phyloP scores from a whole-genome alignment of 2,888 invertebrate genomes.

The Chrysolina americana region DNA sequence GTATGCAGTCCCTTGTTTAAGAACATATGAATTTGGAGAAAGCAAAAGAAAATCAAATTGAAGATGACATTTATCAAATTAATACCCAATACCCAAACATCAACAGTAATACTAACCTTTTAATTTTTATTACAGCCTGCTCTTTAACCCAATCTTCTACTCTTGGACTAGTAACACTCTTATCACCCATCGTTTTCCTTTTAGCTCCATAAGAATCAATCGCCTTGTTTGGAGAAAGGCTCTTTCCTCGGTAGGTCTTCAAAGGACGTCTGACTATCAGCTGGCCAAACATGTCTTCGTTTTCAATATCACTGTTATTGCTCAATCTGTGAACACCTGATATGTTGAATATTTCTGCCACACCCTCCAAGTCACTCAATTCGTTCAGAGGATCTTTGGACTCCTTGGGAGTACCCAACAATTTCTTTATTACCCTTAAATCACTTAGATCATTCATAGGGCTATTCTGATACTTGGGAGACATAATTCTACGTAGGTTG shows the following conservation, averaged over 20 bases:
- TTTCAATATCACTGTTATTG: slow-evolving; percentile 49
- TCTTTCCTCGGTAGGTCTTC: slow-evolving; percentile 49
- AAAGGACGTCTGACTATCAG: slow-evolving; percentile 48
- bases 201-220: slow-evolving; percentile 35
- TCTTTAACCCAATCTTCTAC: slow-evolving; percentile 53
- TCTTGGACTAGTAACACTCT: slow-evolving; percentile 42
- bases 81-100: background rate
- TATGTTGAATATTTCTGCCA: slow-evolving; percentile 55
- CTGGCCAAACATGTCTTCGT: slow-evolving; percentile 52
- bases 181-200: slow-evolving; percentile 45
- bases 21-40: too few species aligned
- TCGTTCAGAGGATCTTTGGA: slow-evolving; percentile 45
- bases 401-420: slow-evolving; percentile 52
- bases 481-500: slow-evolving; percentile 67
- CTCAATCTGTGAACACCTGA: slow-evolving; percentile 43
- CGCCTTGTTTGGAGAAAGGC: slow-evolving; percentile 43
- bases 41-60: too few species aligned
- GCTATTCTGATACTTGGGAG: slow-evolving; percentile 44
- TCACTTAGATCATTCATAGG: slow-evolving; percentile 52
- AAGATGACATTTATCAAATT: background rate
- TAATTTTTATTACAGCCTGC: slow-evolving; percentile 37
- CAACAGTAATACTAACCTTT: slow-evolving; percentile 21
- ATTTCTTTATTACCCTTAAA: slow-evolving; percentile 53
- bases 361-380: slow-evolving; percentile 53
- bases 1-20: too few species aligned